phyloP scores from a whole-genome alignment of 2,113 vertebrate genomes.

The Centropristis striata region DNA sequence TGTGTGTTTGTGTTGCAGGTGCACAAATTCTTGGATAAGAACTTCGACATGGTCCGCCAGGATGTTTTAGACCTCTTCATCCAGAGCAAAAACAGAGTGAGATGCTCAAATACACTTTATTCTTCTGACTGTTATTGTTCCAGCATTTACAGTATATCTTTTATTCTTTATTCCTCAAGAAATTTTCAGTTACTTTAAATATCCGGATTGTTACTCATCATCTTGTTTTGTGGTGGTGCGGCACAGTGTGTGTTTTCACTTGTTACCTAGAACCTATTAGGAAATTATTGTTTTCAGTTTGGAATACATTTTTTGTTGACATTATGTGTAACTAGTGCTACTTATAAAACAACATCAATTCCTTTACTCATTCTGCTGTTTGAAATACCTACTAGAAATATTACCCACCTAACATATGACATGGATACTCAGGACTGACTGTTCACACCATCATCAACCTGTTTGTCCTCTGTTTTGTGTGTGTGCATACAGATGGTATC shows the following conservation, averaged over 20 bases:
- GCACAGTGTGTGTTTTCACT: background rate
- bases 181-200: conserved; percentile 8
- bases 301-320: background rate
- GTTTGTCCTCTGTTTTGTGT: conserved; percentile 1
- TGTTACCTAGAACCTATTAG: background rate
- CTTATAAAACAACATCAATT: background rate
- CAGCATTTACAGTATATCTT: background rate
- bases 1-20: conserved; percentile 86
- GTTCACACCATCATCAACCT: background rate
- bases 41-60: conserved; percentile 95
- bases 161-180: background rate
- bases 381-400: background rate
- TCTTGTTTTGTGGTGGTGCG: background rate
- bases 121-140: background rate
- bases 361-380: background rate
- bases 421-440: background rate
- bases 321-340: background rate
- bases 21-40: conserved; percentile 97
- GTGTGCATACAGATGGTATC: conserved; percentile 89
- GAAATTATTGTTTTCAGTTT: background rate
- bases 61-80: conserved; percentile 95
- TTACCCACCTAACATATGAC: background rate
- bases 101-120: conserved; percentile 1
- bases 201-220: conserved; percentile 4
- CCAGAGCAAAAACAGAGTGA: conserved; percentile 93